Conservation (phyloP, 2,888 invertebrate genomes). For the Punctoribates punctum region DNA sequence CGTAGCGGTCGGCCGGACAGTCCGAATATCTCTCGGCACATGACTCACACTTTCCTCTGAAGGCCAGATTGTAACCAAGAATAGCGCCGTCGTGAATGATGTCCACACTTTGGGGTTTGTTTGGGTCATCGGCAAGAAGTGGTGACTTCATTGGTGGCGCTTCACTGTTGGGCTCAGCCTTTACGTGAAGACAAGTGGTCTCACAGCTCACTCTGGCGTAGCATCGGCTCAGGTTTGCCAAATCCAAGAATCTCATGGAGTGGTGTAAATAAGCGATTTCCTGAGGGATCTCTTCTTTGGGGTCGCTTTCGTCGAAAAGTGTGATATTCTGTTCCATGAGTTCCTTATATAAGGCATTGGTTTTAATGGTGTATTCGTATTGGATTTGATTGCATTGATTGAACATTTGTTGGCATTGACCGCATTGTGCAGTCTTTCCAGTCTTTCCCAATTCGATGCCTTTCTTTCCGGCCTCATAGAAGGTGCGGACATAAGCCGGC, state of each 20-base stretch:
- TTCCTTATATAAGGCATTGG: constrained; percentile 35
- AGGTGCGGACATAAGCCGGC: constrained; percentile 28
- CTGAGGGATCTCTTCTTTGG: neutral
- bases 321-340: constrained; percentile 34
- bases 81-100: constrained; percentile 39
- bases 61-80: constrained; percentile 39
- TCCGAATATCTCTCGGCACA: constrained; percentile 34
- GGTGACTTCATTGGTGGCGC: constrained; percentile 33
- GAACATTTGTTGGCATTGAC: neutral
- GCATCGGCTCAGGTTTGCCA: constrained; percentile 40
- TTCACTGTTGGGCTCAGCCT: constrained; percentile 29
- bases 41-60: neutral
- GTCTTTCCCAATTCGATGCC: constrained; percentile 37
- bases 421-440: constrained; percentile 1
- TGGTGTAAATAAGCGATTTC: constrained; percentile 40
- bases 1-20: constrained; percentile 34
- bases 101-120: constrained; percentile 36
- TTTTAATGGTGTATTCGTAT: constrained; percentile 39
- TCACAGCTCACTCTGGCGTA: constrained; percentile 41
- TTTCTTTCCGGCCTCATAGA: constrained; percentile 23
- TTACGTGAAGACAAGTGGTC: constrained; percentile 10
- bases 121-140: constrained; percentile 16
- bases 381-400: constrained; percentile 18
- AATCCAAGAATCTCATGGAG: constrained; percentile 40
- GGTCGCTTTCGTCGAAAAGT: constrained; percentile 18